These are phyloP conservation scores for Diploscapter pachys DNA, from an alignment of 1,140 invertebrate genomes.

Conservation along the genomic window DNA sequence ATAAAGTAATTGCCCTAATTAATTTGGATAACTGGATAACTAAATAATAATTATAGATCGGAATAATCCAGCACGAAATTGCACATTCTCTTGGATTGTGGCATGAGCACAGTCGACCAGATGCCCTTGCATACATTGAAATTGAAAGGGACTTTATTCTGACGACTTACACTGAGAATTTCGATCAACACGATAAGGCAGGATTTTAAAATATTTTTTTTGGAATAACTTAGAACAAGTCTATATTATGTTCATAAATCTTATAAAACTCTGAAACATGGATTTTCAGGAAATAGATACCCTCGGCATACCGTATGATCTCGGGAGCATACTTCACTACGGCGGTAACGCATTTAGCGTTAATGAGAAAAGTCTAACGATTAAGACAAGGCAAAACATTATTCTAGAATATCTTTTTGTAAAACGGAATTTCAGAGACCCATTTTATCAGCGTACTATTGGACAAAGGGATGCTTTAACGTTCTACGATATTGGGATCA, in stretches of 20 bases:
- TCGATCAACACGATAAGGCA: conserved; percentile 43
- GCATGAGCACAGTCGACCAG: conserved; percentile 62
- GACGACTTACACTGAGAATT: conserved; percentile 52
- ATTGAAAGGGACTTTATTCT: conserved; percentile 56
- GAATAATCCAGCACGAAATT: conserved; percentile 62
- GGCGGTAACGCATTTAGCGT: conserved; percentile 57
- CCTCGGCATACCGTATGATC: conserved; percentile 45
- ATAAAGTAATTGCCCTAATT: conserved; percentile 40
- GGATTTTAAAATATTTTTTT: too few relatives aligned
- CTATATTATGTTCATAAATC: too few relatives aligned
- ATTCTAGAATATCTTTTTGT: not conserved
- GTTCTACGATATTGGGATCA: conserved; percentile 51
- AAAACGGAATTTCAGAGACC: conserved; percentile 31
- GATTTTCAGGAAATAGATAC: not conserved
- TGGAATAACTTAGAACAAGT: too few relatives aligned
- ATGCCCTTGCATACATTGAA: conserved; percentile 53
- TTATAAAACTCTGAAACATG: too few relatives aligned
- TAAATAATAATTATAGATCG: conserved; percentile 44
- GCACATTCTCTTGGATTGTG: conserved; percentile 62
- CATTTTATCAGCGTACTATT: conserved; percentile 50
- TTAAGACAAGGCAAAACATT: conserved; percentile 43
- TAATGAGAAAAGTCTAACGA: conserved; percentile 47
- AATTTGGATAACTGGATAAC: not conserved
- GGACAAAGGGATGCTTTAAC: conserved; percentile 52
- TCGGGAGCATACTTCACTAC: conserved; percentile 64